Conservation (phyloP, 2,113 vertebrate species). For the Istiophorus platypterus region DNA sequence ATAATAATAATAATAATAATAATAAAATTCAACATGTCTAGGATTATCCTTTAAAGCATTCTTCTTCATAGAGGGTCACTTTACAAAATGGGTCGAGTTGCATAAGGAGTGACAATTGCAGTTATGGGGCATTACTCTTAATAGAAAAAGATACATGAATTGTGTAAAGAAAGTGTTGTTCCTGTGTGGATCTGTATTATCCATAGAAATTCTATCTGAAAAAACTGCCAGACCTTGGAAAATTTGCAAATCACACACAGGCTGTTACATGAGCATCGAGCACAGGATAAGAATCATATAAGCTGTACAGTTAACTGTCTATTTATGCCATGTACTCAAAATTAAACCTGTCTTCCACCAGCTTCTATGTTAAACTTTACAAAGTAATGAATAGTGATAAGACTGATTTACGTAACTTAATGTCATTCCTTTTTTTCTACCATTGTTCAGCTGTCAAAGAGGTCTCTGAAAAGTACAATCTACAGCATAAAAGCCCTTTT, state of each 20-base stretch:
- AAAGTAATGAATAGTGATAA: slow-evolving; percentile 17
- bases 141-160: neutral
- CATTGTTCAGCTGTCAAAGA: slow-evolving; percentile 48
- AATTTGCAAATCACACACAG: neutral
- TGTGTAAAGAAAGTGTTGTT: neutral
- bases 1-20: too few relatives aligned
- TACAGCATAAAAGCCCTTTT: neutral
- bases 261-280: neutral
- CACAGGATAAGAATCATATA: neutral
- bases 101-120: too few relatives aligned
- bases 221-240: slow-evolving; percentile 16
- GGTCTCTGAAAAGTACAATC: slow-evolving; percentile 39
- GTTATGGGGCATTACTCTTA: neutral
- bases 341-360: neutral
- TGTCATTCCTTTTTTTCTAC: slow-evolving; percentile 26
- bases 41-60: neutral
- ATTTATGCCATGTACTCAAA: neutral
- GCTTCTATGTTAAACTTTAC: neutral
- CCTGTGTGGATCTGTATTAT: neutral
- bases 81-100: neutral
- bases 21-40: neutral
- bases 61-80: neutral
- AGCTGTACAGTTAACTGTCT: slow-evolving; percentile 1
- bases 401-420: slow-evolving; percentile 11
- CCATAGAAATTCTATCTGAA: slow-evolving; percentile 6